phyloP scores from a whole-genome alignment of 2,797 vertebrate genomes.

The Chelonia mydas region DNA sequence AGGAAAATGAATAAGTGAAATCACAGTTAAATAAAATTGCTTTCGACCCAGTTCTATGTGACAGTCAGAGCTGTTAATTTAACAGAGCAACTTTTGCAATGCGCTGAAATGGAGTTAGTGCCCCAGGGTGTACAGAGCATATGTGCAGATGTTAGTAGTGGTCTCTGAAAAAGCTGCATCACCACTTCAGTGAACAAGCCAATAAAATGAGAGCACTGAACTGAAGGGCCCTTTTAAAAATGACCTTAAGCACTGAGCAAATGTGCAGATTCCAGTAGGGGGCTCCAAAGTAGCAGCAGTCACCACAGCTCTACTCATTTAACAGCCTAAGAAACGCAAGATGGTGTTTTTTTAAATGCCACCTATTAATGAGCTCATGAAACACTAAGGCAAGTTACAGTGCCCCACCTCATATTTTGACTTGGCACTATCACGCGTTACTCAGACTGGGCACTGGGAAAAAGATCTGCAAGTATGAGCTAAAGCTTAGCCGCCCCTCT shows the following conservation, averaged over 20 bases:
- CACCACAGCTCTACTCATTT: not conserved
- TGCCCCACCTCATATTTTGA: not conserved
- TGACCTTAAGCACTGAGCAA: not conserved
- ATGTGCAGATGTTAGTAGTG: not conserved
- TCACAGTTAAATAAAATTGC: not conserved
- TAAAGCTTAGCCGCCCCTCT: not conserved
- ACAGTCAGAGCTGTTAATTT: conserved; percentile 14
- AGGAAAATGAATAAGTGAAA: not conserved
- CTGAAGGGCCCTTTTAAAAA: conserved; percentile 14
- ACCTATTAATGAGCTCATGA: not conserved
- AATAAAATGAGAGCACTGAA: not conserved
- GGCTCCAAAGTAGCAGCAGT: not conserved
- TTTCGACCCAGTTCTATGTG: not conserved
- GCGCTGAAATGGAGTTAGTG: not conserved
- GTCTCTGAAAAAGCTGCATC: not conserved
- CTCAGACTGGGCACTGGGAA: not conserved
- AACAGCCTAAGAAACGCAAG: not conserved
- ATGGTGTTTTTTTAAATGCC: not conserved
- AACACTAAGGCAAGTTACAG: not conserved
- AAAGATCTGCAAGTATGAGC: not conserved
- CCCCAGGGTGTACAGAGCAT: not conserved
- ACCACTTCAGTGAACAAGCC: not conserved
- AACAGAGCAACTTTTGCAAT: not conserved
- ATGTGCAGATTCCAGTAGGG: not conserved
- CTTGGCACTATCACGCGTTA: not conserved